phyloP scores from a whole-genome alignment of 2,797 vertebrate species.

The Ficedula albicollis region DNA sequence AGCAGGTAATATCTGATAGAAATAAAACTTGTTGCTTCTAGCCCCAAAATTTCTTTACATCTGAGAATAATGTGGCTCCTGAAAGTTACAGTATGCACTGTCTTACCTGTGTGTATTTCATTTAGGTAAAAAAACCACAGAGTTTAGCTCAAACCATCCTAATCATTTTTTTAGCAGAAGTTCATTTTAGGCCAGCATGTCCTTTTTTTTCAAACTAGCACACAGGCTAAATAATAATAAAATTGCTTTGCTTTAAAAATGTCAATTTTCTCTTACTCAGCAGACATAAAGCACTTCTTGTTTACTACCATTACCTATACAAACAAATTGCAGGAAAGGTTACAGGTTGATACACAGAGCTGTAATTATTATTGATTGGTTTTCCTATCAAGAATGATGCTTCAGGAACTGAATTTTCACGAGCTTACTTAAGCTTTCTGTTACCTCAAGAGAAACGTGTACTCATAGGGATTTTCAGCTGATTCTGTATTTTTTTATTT shows the following conservation, averaged over 20 bases:
- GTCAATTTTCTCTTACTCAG: neutral
- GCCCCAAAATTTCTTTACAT: neutral
- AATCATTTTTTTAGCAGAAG: neutral
- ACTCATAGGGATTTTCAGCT: neutral
- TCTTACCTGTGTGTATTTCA: neutral
- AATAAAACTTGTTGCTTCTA: neutral
- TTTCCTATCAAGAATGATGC: neutral
- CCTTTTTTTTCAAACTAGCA: neutral
- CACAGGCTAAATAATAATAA: neutral
- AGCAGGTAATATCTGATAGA: neutral
- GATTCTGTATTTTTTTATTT: neutral
- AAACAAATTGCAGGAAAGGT: neutral
- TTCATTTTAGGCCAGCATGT: neutral
- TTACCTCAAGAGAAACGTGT: neutral
- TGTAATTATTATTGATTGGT: neutral
- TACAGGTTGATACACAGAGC: neutral
- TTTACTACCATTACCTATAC: neutral
- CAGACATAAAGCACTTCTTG: neutral
- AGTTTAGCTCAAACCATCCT: neutral
- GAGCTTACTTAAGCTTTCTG: neutral
- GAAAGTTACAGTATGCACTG: neutral
- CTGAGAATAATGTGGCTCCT: neutral
- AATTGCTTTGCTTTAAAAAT: neutral
- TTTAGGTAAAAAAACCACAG: neutral
- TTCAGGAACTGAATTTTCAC: neutral